These are phyloP conservation scores for Onychomys leucogaster DNA, from an alignment of 2,797 vertebrate species.

Conservation along the genomic window DNA sequence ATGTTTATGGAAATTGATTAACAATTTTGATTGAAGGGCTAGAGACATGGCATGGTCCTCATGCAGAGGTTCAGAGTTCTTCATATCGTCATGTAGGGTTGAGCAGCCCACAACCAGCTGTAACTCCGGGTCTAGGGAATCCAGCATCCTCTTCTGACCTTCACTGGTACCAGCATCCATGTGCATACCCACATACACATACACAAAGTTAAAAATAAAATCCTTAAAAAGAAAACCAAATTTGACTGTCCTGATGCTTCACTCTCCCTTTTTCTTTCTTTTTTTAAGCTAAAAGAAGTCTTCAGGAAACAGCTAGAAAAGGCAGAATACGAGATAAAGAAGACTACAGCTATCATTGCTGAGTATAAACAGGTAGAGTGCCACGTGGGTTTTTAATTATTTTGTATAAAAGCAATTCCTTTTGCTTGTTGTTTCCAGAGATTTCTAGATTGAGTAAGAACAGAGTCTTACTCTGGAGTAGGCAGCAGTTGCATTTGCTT, in stretches of 20 bases:
- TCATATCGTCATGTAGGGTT: background rate
- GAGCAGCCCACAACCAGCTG: background rate
- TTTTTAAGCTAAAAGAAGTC: conserved; percentile 95
- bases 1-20: conserved; percentile 6
- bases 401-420: background rate
- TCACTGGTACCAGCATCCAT: background rate
- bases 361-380: conserved; percentile 97
- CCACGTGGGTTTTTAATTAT: background rate
- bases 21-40: background rate
- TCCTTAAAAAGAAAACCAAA: background rate
- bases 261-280: background rate
- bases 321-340: conserved; percentile 98
- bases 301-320: conserved; percentile 99
- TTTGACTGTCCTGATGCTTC: background rate
- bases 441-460: background rate
- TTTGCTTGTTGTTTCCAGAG: conserved; percentile 13
- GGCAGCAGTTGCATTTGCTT: background rate
- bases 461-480: background rate
- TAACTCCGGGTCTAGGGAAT: background rate
- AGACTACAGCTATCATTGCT: conserved; percentile 97
- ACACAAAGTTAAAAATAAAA: background rate
- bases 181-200: background rate
- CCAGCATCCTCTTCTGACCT: background rate
- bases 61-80: background rate
- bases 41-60: background rate